Evolutionary conservation across 2,888 invertebrate species (phyloP).

Genomic region (Bellardia bayeri): DNA sequence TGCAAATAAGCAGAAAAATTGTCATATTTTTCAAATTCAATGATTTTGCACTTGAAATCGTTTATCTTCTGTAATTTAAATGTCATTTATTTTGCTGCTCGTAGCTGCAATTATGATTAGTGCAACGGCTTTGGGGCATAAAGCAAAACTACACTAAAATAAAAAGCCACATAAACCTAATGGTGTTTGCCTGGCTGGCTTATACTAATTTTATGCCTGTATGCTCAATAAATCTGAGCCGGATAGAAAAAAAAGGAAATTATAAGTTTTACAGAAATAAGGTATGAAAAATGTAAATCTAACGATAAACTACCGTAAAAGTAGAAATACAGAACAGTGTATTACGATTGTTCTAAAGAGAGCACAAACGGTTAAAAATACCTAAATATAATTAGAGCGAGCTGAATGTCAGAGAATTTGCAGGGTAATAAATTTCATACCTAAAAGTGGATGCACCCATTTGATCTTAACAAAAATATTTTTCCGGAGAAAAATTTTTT

Average conservation of each 20-base stretch:
- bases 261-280: not conserved
- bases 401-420: not conserved
- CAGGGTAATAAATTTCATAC: too few species aligned
- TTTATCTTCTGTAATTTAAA: slow-evolving; percentile 66
- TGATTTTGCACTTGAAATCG: slow-evolving; percentile 72
- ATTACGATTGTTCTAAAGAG: not conserved
- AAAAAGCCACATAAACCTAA: not conserved
- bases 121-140: slow-evolving; percentile 46
- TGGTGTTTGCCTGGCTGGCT: slow-evolving; percentile 1
- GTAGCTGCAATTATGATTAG: slow-evolving; percentile 52
- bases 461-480: too few species aligned
- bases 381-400: slow-evolving; percentile 5
- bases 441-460: too few species aligned
- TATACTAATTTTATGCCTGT: slow-evolving; percentile 58
- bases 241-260: slow-evolving; percentile 31
- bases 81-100: slow-evolving; percentile 61
- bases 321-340: not conserved
- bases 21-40: slow-evolving; percentile 66
- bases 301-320: slow-evolving; percentile 34
- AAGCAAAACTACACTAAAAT: not conserved
- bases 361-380: not conserved
- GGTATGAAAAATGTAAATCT: not conserved
- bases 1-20: slow-evolving; percentile 65
- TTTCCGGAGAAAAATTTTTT: too few species aligned
- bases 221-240: slow-evolving; percentile 39